Evolutionary conservation across 2,888 invertebrate species (phyloP).

Genomic region (Calameuta filiformis): DNA sequence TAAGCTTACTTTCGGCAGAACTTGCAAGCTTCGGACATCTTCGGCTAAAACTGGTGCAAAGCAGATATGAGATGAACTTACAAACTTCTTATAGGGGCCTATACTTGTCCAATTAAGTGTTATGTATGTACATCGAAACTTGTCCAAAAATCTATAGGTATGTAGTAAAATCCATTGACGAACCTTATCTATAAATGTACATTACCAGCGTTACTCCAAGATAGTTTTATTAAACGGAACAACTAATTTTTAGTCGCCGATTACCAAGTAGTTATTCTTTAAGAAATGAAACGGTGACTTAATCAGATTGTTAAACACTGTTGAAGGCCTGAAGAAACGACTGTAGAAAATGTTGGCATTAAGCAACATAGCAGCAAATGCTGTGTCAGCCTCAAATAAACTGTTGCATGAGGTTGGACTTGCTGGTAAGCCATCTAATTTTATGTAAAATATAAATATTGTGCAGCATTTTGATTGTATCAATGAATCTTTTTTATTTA

Average conservation of each 20-base stretch:
- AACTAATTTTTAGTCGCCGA: not conserved
- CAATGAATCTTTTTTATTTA: not conserved
- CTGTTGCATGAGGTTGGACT: not conserved
- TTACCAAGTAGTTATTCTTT: not conserved
- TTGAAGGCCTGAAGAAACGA: not conserved
- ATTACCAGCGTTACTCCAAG: too few relatives aligned
- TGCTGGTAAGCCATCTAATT: not conserved
- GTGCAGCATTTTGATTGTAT: constrained; percentile 19
- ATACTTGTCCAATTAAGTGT: too few relatives aligned
- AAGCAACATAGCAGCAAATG: not conserved
- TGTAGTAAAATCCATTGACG: too few relatives aligned
- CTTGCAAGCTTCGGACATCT: not conserved
- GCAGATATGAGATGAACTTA: not conserved
- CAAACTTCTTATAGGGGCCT: not conserved
- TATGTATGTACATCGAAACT: too few relatives aligned
- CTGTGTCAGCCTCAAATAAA: not conserved
- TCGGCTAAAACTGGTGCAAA: not conserved
- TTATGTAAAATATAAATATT: constrained; percentile 2
- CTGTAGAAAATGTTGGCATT: not conserved
- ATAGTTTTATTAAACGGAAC: not conserved
- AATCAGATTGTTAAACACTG: not conserved
- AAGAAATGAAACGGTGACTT: not conserved
- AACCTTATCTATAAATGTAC: too few relatives aligned
- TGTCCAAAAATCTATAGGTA: too few relatives aligned
- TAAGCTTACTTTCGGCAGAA: not conserved